A percentile compares a stretch with the other conserved stretches of the same genome.
phyloP scores from a whole-genome alignment of 2,113 vertebrate genomes.

The Thunnus thynnus region DNA sequence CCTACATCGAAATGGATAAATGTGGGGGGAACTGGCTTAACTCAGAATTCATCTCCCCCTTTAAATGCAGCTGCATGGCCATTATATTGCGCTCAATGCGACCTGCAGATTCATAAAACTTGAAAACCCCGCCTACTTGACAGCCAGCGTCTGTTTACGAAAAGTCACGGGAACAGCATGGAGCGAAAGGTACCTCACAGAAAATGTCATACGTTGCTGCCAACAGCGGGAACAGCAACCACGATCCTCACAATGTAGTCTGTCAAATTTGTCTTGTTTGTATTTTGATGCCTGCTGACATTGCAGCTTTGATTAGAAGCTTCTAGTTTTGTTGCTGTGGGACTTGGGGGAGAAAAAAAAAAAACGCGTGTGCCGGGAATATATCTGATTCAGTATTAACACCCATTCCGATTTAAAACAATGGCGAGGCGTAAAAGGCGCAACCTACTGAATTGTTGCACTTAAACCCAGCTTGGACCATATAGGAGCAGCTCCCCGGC shows the following conservation, averaged over 20 bases:
- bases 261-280: slow-evolving; percentile 11
- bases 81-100: slow-evolving; percentile 17
- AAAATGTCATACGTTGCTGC: slow-evolving; percentile 40
- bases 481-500: not conserved
- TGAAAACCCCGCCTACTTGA: slow-evolving; percentile 71
- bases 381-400: slow-evolving; percentile 22
- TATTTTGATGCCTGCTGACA: slow-evolving; percentile 22
- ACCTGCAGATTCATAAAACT: slow-evolving; percentile 80
- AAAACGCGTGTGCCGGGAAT: slow-evolving; percentile 35
- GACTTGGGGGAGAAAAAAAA: slow-evolving; percentile 4
- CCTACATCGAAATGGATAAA: too few species aligned
- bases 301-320: slow-evolving; percentile 15
- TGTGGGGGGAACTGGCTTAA: too few species aligned
- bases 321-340: slow-evolving; percentile 38
- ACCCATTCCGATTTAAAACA: slow-evolving; percentile 51
- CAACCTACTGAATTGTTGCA: slow-evolving; percentile 58
- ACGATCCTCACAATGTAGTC: not conserved
- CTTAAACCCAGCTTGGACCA: slow-evolving; percentile 40
- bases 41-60: too few species aligned
- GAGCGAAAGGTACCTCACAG: slow-evolving; percentile 30
- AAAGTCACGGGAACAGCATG: slow-evolving; percentile 79
- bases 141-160: slow-evolving; percentile 78
- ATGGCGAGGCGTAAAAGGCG: slow-evolving; percentile 80
- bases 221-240: slow-evolving; percentile 17
- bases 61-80: slow-evolving; percentile 7